A percentile compares a stretch with the other conserved stretches of the same genome.
phyloP scores from a whole-genome alignment of 92 coral and sea anemone species.

The Phenganax stokvisi region DNA sequence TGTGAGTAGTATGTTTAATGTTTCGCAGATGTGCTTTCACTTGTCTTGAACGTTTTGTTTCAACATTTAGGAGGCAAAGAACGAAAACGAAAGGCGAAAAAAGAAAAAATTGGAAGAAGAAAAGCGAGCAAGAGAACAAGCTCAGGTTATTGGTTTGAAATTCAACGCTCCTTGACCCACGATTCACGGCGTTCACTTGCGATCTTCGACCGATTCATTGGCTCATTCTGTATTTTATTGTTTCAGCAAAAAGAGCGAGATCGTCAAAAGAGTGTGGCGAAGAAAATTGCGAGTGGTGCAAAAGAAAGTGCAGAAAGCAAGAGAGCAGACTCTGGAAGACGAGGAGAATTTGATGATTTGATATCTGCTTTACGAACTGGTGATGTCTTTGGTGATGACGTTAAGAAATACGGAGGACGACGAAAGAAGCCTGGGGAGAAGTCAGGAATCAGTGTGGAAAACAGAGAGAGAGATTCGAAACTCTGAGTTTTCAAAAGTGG shows the following conservation, averaged over 20 bases:
- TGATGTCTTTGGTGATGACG: slow-evolving; percentile 96
- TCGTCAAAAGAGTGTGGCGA: slow-evolving; percentile 83
- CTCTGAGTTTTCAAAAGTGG: background rate
- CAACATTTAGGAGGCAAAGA: slow-evolving; percentile 73
- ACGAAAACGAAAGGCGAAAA: slow-evolving; percentile 88
- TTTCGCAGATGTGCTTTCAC: background rate
- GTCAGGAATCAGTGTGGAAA: slow-evolving; percentile 51
- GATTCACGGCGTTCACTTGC: background rate
- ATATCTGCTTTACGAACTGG: slow-evolving; percentile 98
- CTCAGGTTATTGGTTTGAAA: slow-evolving; percentile 55
- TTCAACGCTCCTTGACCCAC: background rate
- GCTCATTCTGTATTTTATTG: background rate
- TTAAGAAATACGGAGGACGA: slow-evolving; percentile 88
- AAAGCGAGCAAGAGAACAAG: slow-evolving; percentile 69
- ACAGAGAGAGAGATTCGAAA: slow-evolving; percentile 61
- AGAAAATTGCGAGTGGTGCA: slow-evolving; percentile 58
- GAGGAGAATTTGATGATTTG: slow-evolving; percentile 98
- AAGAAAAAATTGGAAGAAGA: slow-evolving; percentile 90
- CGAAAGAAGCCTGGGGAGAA: slow-evolving; percentile 63
- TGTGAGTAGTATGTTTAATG: slow-evolving; percentile 50
- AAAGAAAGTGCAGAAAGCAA: slow-evolving; percentile 43
- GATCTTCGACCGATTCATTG: background rate
- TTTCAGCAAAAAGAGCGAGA: slow-evolving; percentile 91
- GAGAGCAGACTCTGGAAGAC: slow-evolving; percentile 50
- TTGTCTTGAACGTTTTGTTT: background rate